phyloP scores from a whole-genome alignment of 2,113 vertebrate species.

The Crotophaga sulcirostris region DNA sequence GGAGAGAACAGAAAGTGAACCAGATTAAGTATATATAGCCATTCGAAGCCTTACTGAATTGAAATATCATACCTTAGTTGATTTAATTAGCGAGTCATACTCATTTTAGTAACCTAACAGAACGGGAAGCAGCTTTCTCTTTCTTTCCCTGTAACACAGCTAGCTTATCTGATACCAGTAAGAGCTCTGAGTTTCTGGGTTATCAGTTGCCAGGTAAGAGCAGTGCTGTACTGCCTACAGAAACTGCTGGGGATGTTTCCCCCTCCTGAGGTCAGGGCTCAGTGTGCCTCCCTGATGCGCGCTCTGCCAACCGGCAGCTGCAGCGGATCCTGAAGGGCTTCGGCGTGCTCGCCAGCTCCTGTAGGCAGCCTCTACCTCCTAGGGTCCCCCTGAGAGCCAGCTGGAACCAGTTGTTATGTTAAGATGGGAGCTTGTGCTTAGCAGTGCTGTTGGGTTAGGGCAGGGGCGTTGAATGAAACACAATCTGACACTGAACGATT shows the following conservation, averaged over 20 bases:
- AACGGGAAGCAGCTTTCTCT: neutral
- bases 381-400: neutral
- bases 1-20: neutral
- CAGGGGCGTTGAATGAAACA: neutral
- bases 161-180: neutral
- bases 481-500: neutral
- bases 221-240: neutral
- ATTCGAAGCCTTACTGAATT: neutral
- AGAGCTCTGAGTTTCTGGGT: neutral
- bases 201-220: neutral
- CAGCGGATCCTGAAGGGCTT: rapidly evolving
- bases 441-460: neutral
- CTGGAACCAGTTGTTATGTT: neutral
- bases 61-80: neutral
- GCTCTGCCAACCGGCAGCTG: neutral
- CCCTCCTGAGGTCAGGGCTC: neutral
- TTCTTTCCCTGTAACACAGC: neutral
- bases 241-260: neutral
- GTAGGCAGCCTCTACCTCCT: neutral
- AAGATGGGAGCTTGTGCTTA: neutral
- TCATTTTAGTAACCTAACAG: neutral
- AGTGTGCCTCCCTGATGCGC: rapidly evolving
- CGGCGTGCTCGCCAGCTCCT: neutral
- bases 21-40: neutral
- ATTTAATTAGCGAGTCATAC: neutral